Base-by-base conservation (phyloP, 2,888 invertebrate genomes). In the Saturnia pavonia region DNA sequence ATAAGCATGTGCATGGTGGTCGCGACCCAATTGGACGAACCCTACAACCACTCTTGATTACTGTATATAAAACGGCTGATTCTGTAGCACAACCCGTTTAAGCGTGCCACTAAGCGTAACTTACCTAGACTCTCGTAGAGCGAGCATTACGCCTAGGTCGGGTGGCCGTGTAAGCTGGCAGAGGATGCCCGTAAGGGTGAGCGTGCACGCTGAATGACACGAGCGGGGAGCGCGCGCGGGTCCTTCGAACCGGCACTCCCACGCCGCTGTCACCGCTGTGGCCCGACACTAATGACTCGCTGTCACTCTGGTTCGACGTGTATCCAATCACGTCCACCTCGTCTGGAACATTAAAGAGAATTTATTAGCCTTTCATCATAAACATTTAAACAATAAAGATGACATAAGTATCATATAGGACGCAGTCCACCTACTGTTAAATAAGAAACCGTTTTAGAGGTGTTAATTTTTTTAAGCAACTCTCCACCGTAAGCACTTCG, bases 251-350 rank as follows among this genome's bases (percentile, higher is more conserved):
- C 74, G 71, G 81, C 73, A 82, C 86, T 34, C 88, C 90, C 73
- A 92, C 96, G 80, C 96, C 97, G 84, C 97, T 96, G 93, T 90
- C 91, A 51, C 86, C 91, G 88, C 96, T 96, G 91, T 96, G 96
- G 72, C 96, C 96, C 77, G 97, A 97, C 91, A 96, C 96, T 85
- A 97, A 96, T 89, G 97, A 97, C 92, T 97, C 97, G 79, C 96
- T 96, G 91, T 97, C 96, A 88, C 96, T 97, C 91, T 97, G 97
- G 94, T 96, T 97, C 88, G 96, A 96, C 88, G 96, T 97, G 94
- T 97, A 97, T 72, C 97, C 97, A 83, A 97, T 96, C 85, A 97
- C 97, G 91, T 97, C 97, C 84, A 97, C 97, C 90, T 97, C 97
- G 93, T 97, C 97, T 97, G 95, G 40, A 95, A 90, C 72, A 60